Base-by-base conservation (phyloP, 2,113 vertebrate species). In the Neogale vison region DNA sequence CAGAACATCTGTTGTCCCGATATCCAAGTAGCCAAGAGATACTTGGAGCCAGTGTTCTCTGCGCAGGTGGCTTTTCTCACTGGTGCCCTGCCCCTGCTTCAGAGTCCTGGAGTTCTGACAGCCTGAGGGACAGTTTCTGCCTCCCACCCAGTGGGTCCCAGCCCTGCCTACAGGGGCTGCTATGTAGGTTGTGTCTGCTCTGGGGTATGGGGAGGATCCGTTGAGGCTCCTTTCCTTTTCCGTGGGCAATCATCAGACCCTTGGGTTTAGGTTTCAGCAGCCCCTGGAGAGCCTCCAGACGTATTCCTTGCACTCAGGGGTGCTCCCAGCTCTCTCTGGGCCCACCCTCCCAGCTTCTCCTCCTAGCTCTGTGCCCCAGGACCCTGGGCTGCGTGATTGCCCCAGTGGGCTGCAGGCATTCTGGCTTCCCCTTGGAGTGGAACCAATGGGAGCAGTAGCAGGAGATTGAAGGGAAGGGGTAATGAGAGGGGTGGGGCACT, bases 81-180 rank as follows among this genome's bases (percentile, higher is more conserved):
- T 1, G 74, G 39, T 23, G 1, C 24, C 24, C 34, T 24, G 23
- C 20, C 3, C 0, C 6, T 6, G 9, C 18, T 10, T 34, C 18
- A n/a, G 52, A 24, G 21, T 31, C 24, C 47, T 81, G 18, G 74
- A 72, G 52, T 67, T 39, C 36, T 20, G 42, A 55, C 14, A 57
- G 55, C 74, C 45, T 61, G 13, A 7, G 57, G 13, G 45, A 20
- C 9, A 20, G 65, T 90, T 90, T 29, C 82, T 82, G 34, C 17
- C 24, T 79, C 11, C 67, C 82, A 50, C 34, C 74, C 65, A n/a
- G 65, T 80, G 69, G 77, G 61, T 81, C 10, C 45, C 29, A 55
- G 52, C 52, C 17, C 52, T 4, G 15, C 17, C 52, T 17, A 55
- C 17, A 55, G 52, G 52, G 52, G 3, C 11, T 42, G 52, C 93